phyloP scores from a whole-genome alignment of 1,140 invertebrate genomes.

The Lasioglossum albipes region DNA sequence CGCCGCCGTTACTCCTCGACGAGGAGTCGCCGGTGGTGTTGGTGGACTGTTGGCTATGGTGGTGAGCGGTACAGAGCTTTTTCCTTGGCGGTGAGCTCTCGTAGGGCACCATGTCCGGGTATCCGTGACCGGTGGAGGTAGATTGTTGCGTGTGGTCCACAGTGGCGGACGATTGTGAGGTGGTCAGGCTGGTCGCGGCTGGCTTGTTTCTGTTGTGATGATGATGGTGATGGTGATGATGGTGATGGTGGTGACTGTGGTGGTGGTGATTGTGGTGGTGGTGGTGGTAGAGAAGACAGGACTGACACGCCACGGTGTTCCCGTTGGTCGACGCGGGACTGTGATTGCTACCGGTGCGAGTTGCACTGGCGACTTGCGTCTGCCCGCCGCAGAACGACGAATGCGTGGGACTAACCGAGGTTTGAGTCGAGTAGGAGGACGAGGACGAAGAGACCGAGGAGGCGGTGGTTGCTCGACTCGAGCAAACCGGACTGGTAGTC shows the following conservation, averaged over 20 bases:
- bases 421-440: slow-evolving; percentile 49
- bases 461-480: slow-evolving; percentile 55
- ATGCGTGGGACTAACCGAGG: slow-evolving; percentile 41
- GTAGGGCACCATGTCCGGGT: slow-evolving; percentile 41
- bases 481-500: slow-evolving; percentile 61
- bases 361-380: background rate
- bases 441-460: slow-evolving; percentile 53
- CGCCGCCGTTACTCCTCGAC: slow-evolving; percentile 35
- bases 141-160: slow-evolving; percentile 44
- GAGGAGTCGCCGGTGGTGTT: slow-evolving; percentile 8
- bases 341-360: slow-evolving; percentile 12
- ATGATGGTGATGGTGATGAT: slow-evolving; percentile 67
- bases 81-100: slow-evolving; percentile 69
- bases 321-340: slow-evolving; percentile 25
- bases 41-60: slow-evolving; percentile 58
- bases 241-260: slow-evolving; percentile 66
- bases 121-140: slow-evolving; percentile 41
- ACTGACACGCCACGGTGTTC: slow-evolving; percentile 70
- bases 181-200: background rate
- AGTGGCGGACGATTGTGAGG: slow-evolving; percentile 16
- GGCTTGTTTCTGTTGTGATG: slow-evolving; percentile 63
- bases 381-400: slow-evolving; percentile 43
- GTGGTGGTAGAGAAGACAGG: slow-evolving; percentile 59
- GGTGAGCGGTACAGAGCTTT: slow-evolving; percentile 69
- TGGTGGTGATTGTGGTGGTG: slow-evolving; percentile 65